Base-by-base conservation (phyloP, 2,113 vertebrate species). In the Myotis brandtii region DNA sequence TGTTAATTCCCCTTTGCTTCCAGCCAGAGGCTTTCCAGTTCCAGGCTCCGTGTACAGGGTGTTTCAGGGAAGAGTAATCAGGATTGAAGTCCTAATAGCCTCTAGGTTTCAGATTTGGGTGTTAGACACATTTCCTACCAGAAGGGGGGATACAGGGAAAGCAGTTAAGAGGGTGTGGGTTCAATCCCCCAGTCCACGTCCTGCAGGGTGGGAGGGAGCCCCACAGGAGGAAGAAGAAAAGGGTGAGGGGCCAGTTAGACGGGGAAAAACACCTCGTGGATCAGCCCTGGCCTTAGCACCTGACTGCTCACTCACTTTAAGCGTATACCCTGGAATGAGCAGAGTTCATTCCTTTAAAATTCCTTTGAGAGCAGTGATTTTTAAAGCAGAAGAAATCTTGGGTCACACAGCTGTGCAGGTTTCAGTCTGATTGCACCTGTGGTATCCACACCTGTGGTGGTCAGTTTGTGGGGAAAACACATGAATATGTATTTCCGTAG, bases 401-500 rank as follows among this genome's bases (percentile, higher is more conserved):
- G 11, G 27, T 40, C 37, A 5, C 70, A 56, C 43, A 2, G 64
- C 17, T 3, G 21, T 1, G 2, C 14, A 5, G 72, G 50, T 6
- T 34, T 37, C 23, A 9, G 20, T 9, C 9, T 20, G 27, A 16
- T 6, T 12, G 27, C 20, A 1, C 0, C 0, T 14, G 2, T 25
- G 16, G 50, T 11, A 0, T 6, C 82, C 32, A 30, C 9, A 62
- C 23, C 12, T 5, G 34, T 32, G 50, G 52, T 14, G 32, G 82
- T 56, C 48, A 62, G 16, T 83, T 21, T 1, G 17, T 40, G 75
- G 50, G 83, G 52, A 23, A 43, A 16, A 70, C 12, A 20, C n/a
- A 1, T 1, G 13, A 0, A 1, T 16, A 1, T 1, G 0, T 9
- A 2, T 52, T 82, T 25, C 30, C 23, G n/a, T 3, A 9, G 43